Percentiles rank a stretch among this genome's conserved stretches.
Evolutionary conservation across 2,797 vertebrate genomes (phyloP).

Genomic region (Rhinella marina): DNA sequence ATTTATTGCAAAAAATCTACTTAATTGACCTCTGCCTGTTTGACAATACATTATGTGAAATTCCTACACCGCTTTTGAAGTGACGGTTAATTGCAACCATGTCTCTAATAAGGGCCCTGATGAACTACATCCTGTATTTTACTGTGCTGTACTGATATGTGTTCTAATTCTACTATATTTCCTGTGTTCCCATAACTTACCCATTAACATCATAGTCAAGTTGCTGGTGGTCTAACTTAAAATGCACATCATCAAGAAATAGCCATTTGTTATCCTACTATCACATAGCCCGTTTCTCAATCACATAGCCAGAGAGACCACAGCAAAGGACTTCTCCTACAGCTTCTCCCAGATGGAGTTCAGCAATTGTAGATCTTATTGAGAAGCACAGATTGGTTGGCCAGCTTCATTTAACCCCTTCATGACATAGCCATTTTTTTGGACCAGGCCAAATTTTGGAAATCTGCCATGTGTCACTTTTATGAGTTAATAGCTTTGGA

Average conservation of each 20-base stretch:
- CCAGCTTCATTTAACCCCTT: too few species aligned
- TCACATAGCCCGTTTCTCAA: not conserved
- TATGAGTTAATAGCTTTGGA: too few species aligned
- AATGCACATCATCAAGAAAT: not conserved
- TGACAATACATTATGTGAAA: constrained; percentile 11
- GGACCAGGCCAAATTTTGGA: too few species aligned
- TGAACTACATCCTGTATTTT: constrained; percentile 44
- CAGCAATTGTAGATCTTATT: too few species aligned
- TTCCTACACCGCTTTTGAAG: constrained; percentile 21
- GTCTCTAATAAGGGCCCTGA: constrained; percentile 29
- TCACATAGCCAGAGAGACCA: not conserved
- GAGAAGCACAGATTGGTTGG: too few species aligned
- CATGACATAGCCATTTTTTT: too few species aligned
- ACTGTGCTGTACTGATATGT: constrained; percentile 12
- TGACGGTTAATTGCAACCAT: constrained; percentile 41
- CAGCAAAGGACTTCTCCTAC: not conserved
- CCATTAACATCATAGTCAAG: constrained; percentile 17
- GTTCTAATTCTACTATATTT: not conserved
- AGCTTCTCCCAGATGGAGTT: not conserved
- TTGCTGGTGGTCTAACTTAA: constrained; percentile 39
- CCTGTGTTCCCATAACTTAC: constrained; percentile 30
- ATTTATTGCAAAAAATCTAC: not conserved
- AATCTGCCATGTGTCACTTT: too few species aligned
- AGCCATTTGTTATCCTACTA: not conserved
- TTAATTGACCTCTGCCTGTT: constrained; percentile 1